Conservation (phyloP, 1,140 invertebrate genomes). For the Tetramorium simillimum region DNA sequence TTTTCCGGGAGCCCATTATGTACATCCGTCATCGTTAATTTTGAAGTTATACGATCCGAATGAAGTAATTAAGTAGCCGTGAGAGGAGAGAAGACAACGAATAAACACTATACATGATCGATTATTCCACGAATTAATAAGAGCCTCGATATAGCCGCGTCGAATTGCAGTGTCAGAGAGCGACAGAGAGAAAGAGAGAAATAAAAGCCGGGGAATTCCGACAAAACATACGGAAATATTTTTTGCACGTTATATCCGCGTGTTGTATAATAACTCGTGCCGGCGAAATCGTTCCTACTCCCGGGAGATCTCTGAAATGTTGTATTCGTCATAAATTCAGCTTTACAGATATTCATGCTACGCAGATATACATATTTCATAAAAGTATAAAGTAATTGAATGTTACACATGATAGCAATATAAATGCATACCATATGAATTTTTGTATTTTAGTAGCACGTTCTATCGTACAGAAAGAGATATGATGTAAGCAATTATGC, state of each 20-base stretch:
- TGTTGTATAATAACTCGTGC: constrained; percentile 1
- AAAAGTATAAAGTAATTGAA: background rate
- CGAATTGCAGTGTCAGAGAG: background rate
- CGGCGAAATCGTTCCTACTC: background rate
- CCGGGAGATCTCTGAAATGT: background rate
- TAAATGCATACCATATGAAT: background rate
- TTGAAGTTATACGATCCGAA: background rate
- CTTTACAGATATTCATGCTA: background rate
- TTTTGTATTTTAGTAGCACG: background rate
- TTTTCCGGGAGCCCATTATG: constrained; percentile 26
- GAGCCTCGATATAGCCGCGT: background rate
- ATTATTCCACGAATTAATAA: constrained; percentile 9
- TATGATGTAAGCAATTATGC: no score
- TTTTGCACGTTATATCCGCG: background rate
- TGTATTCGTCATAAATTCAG: background rate
- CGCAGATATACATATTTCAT: background rate
- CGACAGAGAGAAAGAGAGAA: background rate
- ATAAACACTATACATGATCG: background rate
- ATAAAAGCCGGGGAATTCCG: constrained; percentile 12
- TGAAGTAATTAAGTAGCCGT: background rate
- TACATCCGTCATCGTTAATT: constrained; percentile 25
- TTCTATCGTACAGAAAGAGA: background rate
- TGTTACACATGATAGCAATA: background rate
- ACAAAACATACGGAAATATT: background rate
- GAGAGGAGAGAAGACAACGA: background rate